A percentile compares a stretch with the other conserved stretches of the same genome.
These are phyloP conservation scores for Cherax destructor DNA, from an alignment of 1,140 invertebrate species.

Conservation along the genomic window DNA sequence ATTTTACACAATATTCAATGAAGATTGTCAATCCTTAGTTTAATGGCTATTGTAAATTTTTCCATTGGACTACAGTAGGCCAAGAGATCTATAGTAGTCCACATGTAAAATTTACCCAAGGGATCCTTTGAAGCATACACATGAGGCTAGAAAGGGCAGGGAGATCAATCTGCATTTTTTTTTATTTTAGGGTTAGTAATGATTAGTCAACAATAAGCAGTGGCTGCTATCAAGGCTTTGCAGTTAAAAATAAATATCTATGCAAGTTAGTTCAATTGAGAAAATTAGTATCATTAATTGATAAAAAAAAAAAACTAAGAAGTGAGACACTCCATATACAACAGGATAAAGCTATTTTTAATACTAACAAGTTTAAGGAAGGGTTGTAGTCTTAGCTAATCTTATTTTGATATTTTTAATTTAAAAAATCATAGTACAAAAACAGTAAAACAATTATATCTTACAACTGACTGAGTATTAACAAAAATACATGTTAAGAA, in stretches of 20 bases:
- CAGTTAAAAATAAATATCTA: neutral
- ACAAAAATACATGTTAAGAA: conserved; percentile 8
- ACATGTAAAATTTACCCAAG: conserved; percentile 51
- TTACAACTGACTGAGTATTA: conserved; percentile 16
- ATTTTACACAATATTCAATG: conserved; percentile 20
- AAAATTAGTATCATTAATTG: conserved; percentile 33
- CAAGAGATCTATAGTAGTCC: neutral
- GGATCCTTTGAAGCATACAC: conserved; percentile 52
- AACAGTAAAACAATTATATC: neutral
- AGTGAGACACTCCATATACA: conserved; percentile 35
- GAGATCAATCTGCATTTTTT: conserved; percentile 31
- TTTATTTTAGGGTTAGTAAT: conserved; percentile 10
- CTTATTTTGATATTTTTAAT: neutral
- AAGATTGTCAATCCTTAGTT: conserved; percentile 63
- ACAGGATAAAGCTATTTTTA: neutral
- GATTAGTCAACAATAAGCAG: conserved; percentile 29
- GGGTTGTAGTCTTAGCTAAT: neutral
- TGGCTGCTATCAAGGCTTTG: conserved; percentile 1
- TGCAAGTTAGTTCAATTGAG: neutral
- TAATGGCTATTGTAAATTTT: conserved; percentile 43
- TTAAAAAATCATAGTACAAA: neutral
- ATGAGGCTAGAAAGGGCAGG: conserved; percentile 23
- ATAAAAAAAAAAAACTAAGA: conserved; percentile 31
- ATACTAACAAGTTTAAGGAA: neutral
- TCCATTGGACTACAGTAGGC: conserved; percentile 17